Evolutionary conservation across 2,113 vertebrate species (phyloP), one percentile per base, ranked within the genome.

Genomic region (Colius striatus): DNA sequence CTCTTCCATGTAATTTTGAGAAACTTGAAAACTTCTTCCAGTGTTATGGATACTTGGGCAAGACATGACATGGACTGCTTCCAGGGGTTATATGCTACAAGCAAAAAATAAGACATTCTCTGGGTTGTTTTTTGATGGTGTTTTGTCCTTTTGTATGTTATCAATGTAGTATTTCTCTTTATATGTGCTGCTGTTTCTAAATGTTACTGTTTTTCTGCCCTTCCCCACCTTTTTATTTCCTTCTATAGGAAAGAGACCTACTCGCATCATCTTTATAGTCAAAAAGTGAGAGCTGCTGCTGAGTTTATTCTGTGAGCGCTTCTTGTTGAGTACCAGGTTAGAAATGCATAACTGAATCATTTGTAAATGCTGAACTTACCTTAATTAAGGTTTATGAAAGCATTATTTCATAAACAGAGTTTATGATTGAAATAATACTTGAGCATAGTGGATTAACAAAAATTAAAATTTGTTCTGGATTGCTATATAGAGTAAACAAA

Each of bases 251-350:
- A 62, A 48, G 62, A 86, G 54, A 66, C 50, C 43, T 79, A 16
- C 57, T 55, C 77, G 29, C 54, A 29, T 81, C 63, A 29, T 75
- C 89, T 63, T 90, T 23, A 20, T 38, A 87, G 45, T 55, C 53
- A 85, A 47, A 83, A 94, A 93, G 85, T 76, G 43, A 29, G 76
- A 94, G n/a, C 83, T 61, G 54, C 88, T 80, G 34, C 66, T 13
- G 12, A 32, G 14, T 86, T 96, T 84, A 18, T 80, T 74, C 80
- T 72, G 43, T 3, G 3, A 19, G 65, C 77, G 32, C 38, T 25
- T 90, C 63, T 74, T 87, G 38, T 76, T 75, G 70, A 81, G 38
- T 54, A 75, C 53, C 90, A 93, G 96, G 95, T 97, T 90, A 86
- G 96, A 93, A 90, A 87, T 72, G 18, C 19, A 1, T 58, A 26